Evolutionary conservation across 2,797 vertebrate genomes (phyloP), one percentile per base, ranked within the genome.

Genomic region (Smutsia temminckii): DNA sequence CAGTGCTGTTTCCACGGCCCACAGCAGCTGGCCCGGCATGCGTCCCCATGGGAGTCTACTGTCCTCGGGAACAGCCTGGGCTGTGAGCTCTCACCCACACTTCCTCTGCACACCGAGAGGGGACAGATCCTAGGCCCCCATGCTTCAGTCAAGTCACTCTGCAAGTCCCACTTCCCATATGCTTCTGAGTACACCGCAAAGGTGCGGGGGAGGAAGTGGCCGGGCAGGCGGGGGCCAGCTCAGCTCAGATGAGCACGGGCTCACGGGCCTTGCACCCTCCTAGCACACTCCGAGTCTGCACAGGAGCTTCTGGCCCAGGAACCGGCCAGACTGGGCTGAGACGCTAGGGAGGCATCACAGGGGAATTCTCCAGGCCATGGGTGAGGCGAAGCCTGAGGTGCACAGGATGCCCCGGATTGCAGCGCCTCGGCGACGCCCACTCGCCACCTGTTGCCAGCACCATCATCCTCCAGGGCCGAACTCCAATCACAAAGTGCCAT

Each of bases 11-110:
- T 23, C 25, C 61, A 25, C 0, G 0, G 5, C 57, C 29, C 14
- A 0, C 0, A 13, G 21, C 69, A 6, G 12, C 61, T 1, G 0
- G 13, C 34, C 27, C 21, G 29, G 57, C 9, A 0, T 20, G 23
- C 2, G 23, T 17, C 32, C 78, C 51, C 42, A 12, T 6, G 20
- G n/a, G 0, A 8, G 32, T 1, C 1, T 0, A 0, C 71, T 25
- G 12, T 23, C n/a, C 6, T 16, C 2, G 40, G 17, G 16, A 59
- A 42, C 37, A 6, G 49, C 2, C 1, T 18, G 42, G 6, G 6
- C 17, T 23, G 23, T 5, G 8, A 61, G 7, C 42, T 23, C 59
- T 66, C 5, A 2, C 46, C 23, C 32, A 6, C 37, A 17, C 49
- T 55, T 81, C 49, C 6, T 0, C 13, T 75, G 49, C 17, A 21